Base-by-base conservation (phyloP, 1,140 invertebrate species). In the Eumeta japonica region DNA sequence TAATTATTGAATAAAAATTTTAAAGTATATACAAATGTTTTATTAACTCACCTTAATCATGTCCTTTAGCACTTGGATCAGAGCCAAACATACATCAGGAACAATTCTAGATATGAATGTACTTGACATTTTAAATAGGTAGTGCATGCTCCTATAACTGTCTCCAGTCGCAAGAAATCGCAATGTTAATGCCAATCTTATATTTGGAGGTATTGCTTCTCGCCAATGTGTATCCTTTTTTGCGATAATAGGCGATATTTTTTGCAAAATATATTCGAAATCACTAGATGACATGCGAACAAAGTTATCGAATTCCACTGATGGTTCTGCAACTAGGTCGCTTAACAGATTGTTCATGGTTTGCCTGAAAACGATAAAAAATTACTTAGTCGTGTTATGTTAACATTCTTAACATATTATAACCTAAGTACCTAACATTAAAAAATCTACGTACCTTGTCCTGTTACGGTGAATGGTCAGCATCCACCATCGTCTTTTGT, bases 61-160 rank as follows among this genome's bases (percentile, higher is more conserved):
- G 16, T 42, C 29, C 16, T 38, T 33, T 16, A 46, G 19, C 18
- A 27, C 35, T 37, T 28, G n/a, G 18, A 34, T 38, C n/a, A 46
- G 36, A 18, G 44, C 35, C 9, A 28, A 11, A 40, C 43, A 41
- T 30, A 48, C 43, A 45, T 48, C 43, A 17, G 28, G 29, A 14
- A 48, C 17, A 17, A 48, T 45, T 35, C 13, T 31, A 4, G 38
- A 48, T 17, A 48, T 38, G 11, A 32, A 15, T 27, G 20, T 15
- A 16, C 29, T 37, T 30, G 41, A 45, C 28, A 48, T 28, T 42
- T 45, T 48, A 32, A 45, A 48, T 2, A 38, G 27, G 11, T 43
- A 39, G 12, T 39, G 33, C 30, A 47, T 24, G 19, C 35, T 39
- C 35, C 43, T n/a, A n/a, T n/a, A n/a, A n/a, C n/a, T n/a, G n/a